Evolutionary conservation across 2,888 invertebrate genomes (phyloP).

Genomic region (Caenorhabditis imperialis): DNA sequence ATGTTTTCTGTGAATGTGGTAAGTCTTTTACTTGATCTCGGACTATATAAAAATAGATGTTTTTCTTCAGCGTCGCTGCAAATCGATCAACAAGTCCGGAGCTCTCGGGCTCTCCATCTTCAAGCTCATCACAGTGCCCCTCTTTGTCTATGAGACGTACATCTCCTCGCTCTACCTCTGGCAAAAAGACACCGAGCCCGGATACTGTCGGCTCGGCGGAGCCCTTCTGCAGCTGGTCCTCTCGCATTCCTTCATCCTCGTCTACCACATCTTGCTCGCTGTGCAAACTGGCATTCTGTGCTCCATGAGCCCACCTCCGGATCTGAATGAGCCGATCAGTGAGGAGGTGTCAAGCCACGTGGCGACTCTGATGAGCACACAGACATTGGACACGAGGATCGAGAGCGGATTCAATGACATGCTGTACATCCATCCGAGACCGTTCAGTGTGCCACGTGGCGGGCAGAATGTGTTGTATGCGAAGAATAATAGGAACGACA

Average conservation of each 20-base stretch:
- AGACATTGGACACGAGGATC: conserved; percentile 28
- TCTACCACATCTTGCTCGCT: conserved; percentile 23
- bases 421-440: conserved; percentile 39
- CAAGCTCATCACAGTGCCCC: conserved; percentile 33
- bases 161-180: conserved; percentile 17
- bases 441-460: conserved; percentile 34
- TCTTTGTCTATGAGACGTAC: conserved; percentile 30
- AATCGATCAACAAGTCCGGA: conserved; percentile 29
- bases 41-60: too few relatives aligned
- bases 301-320: conserved; percentile 5
- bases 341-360: conserved; percentile 11
- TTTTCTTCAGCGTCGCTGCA: conserved; percentile 15
- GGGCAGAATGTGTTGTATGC: conserved; percentile 30
- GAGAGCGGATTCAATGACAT: conserved; percentile 32
- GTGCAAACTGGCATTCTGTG: conserved; percentile 23
- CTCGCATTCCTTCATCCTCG: conserved; percentile 30
- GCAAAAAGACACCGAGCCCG: conserved; percentile 14
- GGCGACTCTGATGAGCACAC: conserved; percentile 28
- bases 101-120: conserved; percentile 25
- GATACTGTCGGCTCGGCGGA: conserved; percentile 30
- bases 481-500: conserved; percentile 29
- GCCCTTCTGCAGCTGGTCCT: conserved; percentile 31
- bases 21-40: conserved; percentile 1
- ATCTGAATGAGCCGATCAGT: not conserved
- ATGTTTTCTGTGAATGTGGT: conserved; percentile 18